Evolutionary conservation across 2,888 invertebrate genomes (phyloP), one percentile per base, ranked within the genome.

Genomic region (Hypsopygia costalis): DNA sequence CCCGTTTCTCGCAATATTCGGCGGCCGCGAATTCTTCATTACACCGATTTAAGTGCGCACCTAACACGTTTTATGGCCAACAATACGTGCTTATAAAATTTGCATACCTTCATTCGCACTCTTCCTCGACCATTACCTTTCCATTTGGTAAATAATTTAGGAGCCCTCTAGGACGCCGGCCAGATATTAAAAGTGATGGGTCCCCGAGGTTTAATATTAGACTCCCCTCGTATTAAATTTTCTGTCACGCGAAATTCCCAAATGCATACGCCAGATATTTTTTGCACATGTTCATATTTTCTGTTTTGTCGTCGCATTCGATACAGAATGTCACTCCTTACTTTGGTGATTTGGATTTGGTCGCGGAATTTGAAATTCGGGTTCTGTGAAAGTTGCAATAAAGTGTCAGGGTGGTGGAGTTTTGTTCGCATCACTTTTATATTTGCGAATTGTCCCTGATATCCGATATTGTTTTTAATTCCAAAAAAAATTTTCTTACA

Each of bases 151-250:
- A 87, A 88, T 88, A 88, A 88, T 88, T 87, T 88, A 87, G 81
- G 69, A 75, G 79, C 77, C 87, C 88, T 79, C 78, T 72, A 88
- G 86, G 87, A 81, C 79, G 65, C 60, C 77, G 76, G 78, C 81
- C 81, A 86, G 79, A 87, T 88, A 88, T 88, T 88, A 88, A 88
- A 88, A 88, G 83, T 87, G 87, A 88, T 88, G 87, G 82, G 77
- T 88, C 88, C 87, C 87, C 65, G 63, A 83, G 87, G 87, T 81
- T 87, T 87, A 87, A 87, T 88, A 87, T 86, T 81, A 81, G 81
- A 85, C 83, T 79, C 86, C 88, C 88, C 86, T 80, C 78, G 85
- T 81, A 87, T 88, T 86, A 87, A 87, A 88, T 87, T 86, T 81
- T 85, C 77, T 85, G 86, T 83, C 87, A 85, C 85, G 85, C 78